These are phyloP conservation scores for Lycaena phlaeas DNA, from an alignment of 2,888 invertebrate species.

Conservation along the genomic window DNA sequence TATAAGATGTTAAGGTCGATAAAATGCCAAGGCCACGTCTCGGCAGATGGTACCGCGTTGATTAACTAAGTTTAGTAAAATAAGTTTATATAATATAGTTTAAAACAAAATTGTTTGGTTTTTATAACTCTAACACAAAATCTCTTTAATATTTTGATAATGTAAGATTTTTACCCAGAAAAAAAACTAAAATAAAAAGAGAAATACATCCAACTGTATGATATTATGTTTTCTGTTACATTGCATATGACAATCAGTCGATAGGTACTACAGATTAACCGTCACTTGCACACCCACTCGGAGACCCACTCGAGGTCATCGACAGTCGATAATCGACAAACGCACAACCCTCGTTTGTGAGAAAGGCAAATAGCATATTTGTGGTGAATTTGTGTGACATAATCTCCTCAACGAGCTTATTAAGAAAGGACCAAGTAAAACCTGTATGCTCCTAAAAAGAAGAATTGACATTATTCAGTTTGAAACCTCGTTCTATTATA, in stretches of 20 bases:
- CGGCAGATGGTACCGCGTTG: not conserved
- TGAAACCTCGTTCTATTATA: too few species aligned
- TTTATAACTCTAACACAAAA: too few species aligned
- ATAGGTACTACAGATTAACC: slow-evolving; percentile 23
- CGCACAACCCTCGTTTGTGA: slow-evolving; percentile 33
- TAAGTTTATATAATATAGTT: too few species aligned
- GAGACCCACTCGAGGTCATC: slow-evolving; percentile 28
- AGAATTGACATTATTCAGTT: too few species aligned
- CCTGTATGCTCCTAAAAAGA: not conserved
- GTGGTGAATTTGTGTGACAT: slow-evolving; percentile 8
- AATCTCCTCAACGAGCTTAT: slow-evolving; percentile 9
- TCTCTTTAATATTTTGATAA: too few species aligned
- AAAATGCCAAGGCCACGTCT: slow-evolving; percentile 5
- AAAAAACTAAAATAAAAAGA: too few species aligned
- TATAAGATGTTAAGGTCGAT: not conserved
- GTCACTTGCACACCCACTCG: slow-evolving; percentile 35
- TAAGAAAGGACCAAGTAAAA: not conserved
- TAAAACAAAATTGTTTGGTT: too few species aligned
- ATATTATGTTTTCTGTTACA: not conserved
- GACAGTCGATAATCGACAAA: slow-evolving; percentile 29
- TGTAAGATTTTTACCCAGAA: too few species aligned
- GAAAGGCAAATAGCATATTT: slow-evolving; percentile 31
- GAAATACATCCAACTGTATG: not conserved
- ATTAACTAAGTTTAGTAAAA: not conserved
- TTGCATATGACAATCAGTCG: slow-evolving; percentile 12